Evolutionary conservation across 2,113 vertebrate genomes (phyloP).

Genomic region (Vimba vimba): DNA sequence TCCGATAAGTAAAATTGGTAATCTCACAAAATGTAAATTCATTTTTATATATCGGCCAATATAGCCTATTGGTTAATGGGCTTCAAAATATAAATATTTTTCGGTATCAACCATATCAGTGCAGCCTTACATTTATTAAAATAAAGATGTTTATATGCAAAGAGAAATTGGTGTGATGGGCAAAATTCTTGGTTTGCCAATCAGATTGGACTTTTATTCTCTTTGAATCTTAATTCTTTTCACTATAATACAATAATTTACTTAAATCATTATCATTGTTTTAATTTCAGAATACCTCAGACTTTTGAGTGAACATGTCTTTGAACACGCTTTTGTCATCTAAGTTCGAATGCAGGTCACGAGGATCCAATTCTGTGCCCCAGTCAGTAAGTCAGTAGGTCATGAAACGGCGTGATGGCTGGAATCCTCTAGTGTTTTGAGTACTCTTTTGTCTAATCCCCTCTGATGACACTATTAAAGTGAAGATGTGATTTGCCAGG

Average conservation of each 20-base stretch:
- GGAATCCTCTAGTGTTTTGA: slow-evolving; percentile 59
- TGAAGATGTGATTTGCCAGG: slow-evolving; percentile 40
- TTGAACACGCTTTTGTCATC: background rate
- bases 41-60: background rate
- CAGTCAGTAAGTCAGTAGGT: slow-evolving; percentile 51
- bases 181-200: background rate
- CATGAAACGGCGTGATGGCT: slow-evolving; percentile 51
- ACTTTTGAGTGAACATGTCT: background rate
- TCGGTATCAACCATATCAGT: background rate
- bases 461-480: slow-evolving; percentile 64
- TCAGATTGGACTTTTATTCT: background rate
- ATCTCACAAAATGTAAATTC: background rate
- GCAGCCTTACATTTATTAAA: background rate
- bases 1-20: background rate
- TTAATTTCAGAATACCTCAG: too few relatives aligned
- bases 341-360: slow-evolving; percentile 32
- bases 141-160: background rate
- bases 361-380: slow-evolving; percentile 32
- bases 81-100: background rate
- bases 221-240: background rate
- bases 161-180: background rate
- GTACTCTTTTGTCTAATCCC: slow-evolving; percentile 60
- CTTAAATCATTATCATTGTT: too few relatives aligned
- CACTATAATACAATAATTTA: background rate
- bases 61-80: background rate